phyloP scores from a whole-genome alignment of 2,888 invertebrate species.

The Digitonthophagus gazella region DNA sequence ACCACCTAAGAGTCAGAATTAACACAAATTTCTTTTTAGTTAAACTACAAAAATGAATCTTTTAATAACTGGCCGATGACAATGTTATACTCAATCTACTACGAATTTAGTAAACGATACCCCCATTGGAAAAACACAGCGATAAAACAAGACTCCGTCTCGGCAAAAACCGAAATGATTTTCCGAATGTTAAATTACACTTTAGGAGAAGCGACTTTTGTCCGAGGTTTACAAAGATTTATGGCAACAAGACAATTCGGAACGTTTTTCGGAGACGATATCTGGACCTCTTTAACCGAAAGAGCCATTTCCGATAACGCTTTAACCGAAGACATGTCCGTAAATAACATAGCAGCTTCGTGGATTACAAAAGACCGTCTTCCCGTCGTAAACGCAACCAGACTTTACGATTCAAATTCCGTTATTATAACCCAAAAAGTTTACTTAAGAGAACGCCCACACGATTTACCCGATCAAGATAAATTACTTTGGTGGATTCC shows the following conservation, averaged over 20 bases:
- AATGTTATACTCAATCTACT: conserved; percentile 72
- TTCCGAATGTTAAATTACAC: conserved; percentile 90
- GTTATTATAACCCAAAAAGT: conserved; percentile 57
- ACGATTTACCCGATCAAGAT: conserved; percentile 68
- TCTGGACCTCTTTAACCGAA: conserved; percentile 72
- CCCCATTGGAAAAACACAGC: conserved; percentile 76
- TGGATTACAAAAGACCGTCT: conserved; percentile 82
- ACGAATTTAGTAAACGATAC: conserved; percentile 76
- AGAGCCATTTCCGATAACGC: conserved; percentile 63
- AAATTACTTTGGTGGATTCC: conserved; percentile 76
- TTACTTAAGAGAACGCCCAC: conserved; percentile 70
- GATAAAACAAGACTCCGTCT: conserved; percentile 70
- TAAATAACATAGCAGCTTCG: conserved; percentile 71
- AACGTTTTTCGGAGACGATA: conserved; percentile 75
- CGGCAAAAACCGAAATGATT: conserved; percentile 73
- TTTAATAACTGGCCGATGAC: conserved; percentile 82
- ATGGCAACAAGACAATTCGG: conserved; percentile 68
- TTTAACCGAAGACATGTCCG: conserved; percentile 57
- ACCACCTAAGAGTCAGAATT: no score
- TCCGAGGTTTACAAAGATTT: conserved; percentile 68
- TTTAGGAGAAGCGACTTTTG: conserved; percentile 74
- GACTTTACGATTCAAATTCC: conserved; percentile 65
- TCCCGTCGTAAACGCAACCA: conserved; percentile 69
- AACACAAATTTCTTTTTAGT: conserved; percentile 53
- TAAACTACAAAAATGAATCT: conserved; percentile 68